These are phyloP conservation scores for Oncorhynchus mykiss DNA, from an alignment of 2,113 vertebrate genomes.

Conservation along the genomic window DNA sequence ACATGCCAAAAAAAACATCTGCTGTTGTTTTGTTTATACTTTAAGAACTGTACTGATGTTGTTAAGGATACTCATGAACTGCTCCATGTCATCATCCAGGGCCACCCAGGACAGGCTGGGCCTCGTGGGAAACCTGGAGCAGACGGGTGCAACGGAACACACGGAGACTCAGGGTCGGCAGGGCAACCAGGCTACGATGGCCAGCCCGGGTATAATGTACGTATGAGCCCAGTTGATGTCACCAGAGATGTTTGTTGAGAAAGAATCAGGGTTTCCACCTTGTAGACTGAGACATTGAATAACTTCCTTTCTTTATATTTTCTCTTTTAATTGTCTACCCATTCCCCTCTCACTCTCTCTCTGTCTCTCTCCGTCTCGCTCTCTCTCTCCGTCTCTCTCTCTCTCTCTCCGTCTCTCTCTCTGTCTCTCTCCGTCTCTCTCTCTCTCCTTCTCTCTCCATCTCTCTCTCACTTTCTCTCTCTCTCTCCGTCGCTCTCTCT, in stretches of 20 bases:
- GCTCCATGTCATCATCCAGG: constrained; percentile 69
- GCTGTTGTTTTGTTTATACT: too few relatives aligned
- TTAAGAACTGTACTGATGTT: not conserved
- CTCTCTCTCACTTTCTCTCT: too few relatives aligned
- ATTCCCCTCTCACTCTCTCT: not conserved
- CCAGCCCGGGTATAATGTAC: constrained; percentile 75
- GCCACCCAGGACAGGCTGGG: constrained; percentile 90
- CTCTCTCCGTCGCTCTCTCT: too few relatives aligned
- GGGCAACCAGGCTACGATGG: constrained; percentile 73
- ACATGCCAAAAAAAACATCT: not conserved
- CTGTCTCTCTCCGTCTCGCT: not conserved
- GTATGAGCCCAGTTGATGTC: constrained; percentile 39
- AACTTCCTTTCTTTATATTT: too few relatives aligned
- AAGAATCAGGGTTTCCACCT: too few relatives aligned
- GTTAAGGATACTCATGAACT: not conserved
- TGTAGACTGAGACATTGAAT: not conserved
- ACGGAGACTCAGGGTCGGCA: constrained; percentile 76
- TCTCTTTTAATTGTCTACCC: not conserved
- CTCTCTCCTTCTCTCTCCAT: not conserved
- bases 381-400: not conserved
- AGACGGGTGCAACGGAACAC: constrained; percentile 92
- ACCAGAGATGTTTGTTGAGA: too few relatives aligned
- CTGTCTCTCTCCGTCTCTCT: not conserved
- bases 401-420: too few relatives aligned
- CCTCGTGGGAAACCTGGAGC: constrained; percentile 87